phyloP scores from a whole-genome alignment of 2,113 vertebrate species.

The Ibidorhyncha struthersii region DNA sequence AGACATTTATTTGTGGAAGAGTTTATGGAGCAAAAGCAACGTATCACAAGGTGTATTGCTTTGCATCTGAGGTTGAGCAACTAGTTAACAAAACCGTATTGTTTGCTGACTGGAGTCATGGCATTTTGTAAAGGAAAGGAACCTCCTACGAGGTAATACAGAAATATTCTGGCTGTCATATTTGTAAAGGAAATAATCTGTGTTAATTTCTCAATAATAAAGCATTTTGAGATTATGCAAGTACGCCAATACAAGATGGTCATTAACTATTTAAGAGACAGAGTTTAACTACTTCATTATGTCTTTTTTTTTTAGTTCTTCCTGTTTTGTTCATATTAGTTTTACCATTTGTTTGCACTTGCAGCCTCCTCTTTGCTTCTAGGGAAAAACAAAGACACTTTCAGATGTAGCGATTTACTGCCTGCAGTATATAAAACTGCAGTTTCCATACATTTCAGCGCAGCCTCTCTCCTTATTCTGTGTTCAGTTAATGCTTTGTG shows the following conservation, averaged over 20 bases:
- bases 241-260: background rate
- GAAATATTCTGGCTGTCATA: background rate
- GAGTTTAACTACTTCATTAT: background rate
- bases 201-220: conserved; percentile 6
- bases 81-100: background rate
- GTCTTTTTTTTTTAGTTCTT: background rate
- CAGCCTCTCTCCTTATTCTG: background rate
- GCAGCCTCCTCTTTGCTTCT: background rate
- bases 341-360: background rate
- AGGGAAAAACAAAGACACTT: background rate
- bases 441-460: background rate
- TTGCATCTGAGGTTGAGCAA: conserved; percentile 2
- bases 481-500: background rate
- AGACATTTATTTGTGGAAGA: background rate
- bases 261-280: background rate
- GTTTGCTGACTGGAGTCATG: background rate
- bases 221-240: background rate
- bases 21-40: background rate
- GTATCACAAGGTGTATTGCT: background rate
- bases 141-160: background rate
- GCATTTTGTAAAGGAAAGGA: background rate
- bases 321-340: background rate
- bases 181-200: conserved; percentile 22
- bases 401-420: background rate
- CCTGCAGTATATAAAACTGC: background rate